Percentiles rank a stretch among this genome's conserved stretches.
Evolutionary conservation across 2,888 invertebrate genomes (phyloP).

Genomic region (Hartigia nigra): DNA sequence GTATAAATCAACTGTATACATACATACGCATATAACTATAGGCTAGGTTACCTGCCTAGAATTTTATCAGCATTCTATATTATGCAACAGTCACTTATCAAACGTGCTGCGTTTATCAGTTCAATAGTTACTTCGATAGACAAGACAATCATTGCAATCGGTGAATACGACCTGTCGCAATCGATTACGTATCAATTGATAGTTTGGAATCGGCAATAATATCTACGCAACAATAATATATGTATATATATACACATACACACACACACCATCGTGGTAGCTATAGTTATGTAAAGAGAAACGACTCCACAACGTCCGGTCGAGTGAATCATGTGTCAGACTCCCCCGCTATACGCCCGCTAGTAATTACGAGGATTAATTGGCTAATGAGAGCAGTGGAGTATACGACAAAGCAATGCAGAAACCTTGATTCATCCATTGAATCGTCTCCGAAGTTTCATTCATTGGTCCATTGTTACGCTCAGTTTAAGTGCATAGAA

Average conservation of each 20-base stretch:
- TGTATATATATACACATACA: neutral
- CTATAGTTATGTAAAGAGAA: neutral
- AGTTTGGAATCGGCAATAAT: neutral
- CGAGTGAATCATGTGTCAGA: slow-evolving; percentile 5
- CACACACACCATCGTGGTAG: neutral
- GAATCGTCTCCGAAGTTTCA: neutral
- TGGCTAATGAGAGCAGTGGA: slow-evolving; percentile 49
- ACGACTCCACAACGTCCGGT: slow-evolving; percentile 2
- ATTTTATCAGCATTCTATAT: neutral
- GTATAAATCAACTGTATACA: neutral
- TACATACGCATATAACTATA: neutral
- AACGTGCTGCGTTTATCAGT: neutral
- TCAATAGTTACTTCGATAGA: neutral
- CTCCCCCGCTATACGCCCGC: neutral
- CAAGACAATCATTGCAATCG: neutral
- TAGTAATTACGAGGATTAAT: slow-evolving; percentile 57
- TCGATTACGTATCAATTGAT: neutral
- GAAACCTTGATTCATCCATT: slow-evolving; percentile 26
- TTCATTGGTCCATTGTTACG: neutral
- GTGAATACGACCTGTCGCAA: neutral
- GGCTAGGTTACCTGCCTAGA: neutral
- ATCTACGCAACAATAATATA: neutral
- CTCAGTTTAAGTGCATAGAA: neutral
- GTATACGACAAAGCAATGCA: slow-evolving; percentile 38
- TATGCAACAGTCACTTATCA: neutral